phyloP scores from a whole-genome alignment of 1,140 invertebrate genomes.

The Drosophila mojavensis region DNA sequence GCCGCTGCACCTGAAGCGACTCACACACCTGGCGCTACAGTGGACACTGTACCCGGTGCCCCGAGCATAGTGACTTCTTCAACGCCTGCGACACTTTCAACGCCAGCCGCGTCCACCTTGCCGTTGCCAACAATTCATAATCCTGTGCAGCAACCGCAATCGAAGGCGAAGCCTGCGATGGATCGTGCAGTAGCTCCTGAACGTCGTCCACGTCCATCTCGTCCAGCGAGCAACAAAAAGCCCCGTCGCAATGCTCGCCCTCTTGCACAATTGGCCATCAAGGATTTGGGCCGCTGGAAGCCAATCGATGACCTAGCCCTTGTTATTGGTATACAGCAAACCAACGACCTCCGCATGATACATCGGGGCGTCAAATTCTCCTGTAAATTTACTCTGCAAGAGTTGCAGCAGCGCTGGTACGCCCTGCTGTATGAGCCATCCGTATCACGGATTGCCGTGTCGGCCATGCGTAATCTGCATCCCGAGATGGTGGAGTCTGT shows the following conservation, averaged over 20 bases:
- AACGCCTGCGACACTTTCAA: constrained; percentile 35
- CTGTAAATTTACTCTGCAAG: constrained; percentile 96
- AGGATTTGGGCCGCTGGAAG: constrained; percentile 98
- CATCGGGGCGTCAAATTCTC: constrained; percentile 98
- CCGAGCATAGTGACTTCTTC: constrained; percentile 33
- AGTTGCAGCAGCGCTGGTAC: constrained; percentile 98
- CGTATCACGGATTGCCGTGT: constrained; percentile 93
- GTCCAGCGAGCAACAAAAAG: constrained; percentile 81
- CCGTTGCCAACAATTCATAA: constrained; percentile 16
- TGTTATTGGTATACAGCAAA: constrained; percentile 96
- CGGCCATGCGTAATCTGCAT: constrained; percentile 96
- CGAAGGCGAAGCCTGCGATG: constrained; percentile 45
- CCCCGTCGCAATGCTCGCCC: constrained; percentile 86
- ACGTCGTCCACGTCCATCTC: constrained; percentile 56
- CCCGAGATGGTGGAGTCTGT: constrained; percentile 94
- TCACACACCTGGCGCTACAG: constrained; percentile 61
- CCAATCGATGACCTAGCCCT: constrained; percentile 97
- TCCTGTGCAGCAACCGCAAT: constrained; percentile 25
- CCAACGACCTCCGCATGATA: constrained; percentile 93
- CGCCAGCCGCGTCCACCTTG: constrained; percentile 29
- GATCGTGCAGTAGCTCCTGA: constrained; percentile 47
- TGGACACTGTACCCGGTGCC: constrained; percentile 54
- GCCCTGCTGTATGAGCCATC: constrained; percentile 96
- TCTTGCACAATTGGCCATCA: constrained; percentile 88
- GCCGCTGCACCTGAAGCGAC: constrained; percentile 69